phyloP scores from a whole-genome alignment of 1,140 invertebrate genomes.

The Atopsyche davidsoni region DNA sequence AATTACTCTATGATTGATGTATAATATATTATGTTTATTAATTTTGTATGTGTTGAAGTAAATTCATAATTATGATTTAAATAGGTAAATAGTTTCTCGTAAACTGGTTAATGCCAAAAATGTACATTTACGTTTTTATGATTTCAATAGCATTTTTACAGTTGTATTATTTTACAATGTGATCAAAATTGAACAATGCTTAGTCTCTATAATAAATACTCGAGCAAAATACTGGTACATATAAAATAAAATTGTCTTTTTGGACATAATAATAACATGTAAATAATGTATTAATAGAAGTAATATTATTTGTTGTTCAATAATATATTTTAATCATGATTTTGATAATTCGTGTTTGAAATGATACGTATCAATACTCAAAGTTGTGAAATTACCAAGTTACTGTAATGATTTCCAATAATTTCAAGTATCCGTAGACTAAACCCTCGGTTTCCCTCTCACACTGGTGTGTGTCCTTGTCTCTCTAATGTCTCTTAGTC shows the following conservation, averaged over 20 bases:
- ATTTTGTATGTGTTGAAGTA: no score
- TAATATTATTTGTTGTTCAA: constrained; percentile 26
- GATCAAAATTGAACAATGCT: constrained; percentile 23
- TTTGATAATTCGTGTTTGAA: constrained; percentile 29
- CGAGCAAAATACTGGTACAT: constrained; percentile 21
- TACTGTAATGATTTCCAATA: constrained; percentile 1
- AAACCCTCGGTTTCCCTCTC: no score
- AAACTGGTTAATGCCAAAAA: constrained; percentile 25
- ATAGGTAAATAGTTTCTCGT: no score
- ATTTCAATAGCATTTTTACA: constrained; percentile 5
- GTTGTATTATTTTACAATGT: constrained; percentile 19
- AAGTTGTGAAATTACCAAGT: constrained; percentile 28
- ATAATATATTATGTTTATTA: no score
- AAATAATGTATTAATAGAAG: constrained; percentile 29
- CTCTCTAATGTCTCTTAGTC: no score
- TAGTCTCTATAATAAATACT: constrained; percentile 22
- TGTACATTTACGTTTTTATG: constrained; percentile 12
- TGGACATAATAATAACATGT: constrained; percentile 25
- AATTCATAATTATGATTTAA: no score
- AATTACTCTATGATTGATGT: no score
- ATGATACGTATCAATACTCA: constrained; percentile 32
- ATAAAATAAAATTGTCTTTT: constrained; percentile 26
- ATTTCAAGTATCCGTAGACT: no score
- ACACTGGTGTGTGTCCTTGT: no score
- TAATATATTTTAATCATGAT: constrained; percentile 30